phyloP scores from a whole-genome alignment of 2,797 vertebrate species.

The Tinamus major region DNA sequence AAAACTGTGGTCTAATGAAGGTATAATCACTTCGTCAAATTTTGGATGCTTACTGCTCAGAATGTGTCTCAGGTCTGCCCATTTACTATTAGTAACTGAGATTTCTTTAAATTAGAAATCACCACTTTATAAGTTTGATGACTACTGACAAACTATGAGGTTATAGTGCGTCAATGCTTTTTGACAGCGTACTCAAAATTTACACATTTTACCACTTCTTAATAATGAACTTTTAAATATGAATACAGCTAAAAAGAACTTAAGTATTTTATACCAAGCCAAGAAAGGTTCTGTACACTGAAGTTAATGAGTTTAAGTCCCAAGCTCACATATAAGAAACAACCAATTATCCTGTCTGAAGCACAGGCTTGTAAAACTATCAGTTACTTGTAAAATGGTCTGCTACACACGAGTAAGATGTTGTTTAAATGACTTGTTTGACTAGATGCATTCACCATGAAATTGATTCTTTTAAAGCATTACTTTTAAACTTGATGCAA shows the following conservation, averaged over 20 bases:
- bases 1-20: background rate
- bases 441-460: slow-evolving; percentile 91
- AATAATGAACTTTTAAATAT: slow-evolving; percentile 6
- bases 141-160: background rate
- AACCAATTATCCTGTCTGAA: slow-evolving; percentile 92
- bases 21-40: background rate
- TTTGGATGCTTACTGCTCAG: background rate
- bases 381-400: slow-evolving; percentile 92
- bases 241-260: slow-evolving; percentile 18
- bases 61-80: background rate
- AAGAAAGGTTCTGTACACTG: slow-evolving; percentile 60
- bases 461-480: slow-evolving; percentile 88
- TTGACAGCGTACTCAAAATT: background rate
- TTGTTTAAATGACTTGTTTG: slow-evolving; percentile 85
- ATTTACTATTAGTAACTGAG: background rate
- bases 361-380: slow-evolving; percentile 91
- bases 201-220: background rate
- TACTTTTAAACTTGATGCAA: slow-evolving; percentile 74
- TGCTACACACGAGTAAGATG: slow-evolving; percentile 86
- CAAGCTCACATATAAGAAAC: slow-evolving; percentile 87
- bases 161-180: background rate
- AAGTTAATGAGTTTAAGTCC: slow-evolving; percentile 84
- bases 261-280: slow-evolving; percentile 6
- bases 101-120: background rate
- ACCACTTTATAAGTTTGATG: background rate